These are phyloP conservation scores for Macaca fascicularis DNA, from an alignment of 2,113 vertebrate genomes.

Conservation along the genomic window T2T-MFA8v1.1 NC_088377.1:96991001-96991500, in stretches of 20 bases:
- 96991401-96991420: background rate
- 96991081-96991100: background rate
- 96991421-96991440: background rate
- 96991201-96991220: background rate
- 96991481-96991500: background rate
- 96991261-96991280: background rate
- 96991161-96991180: background rate
- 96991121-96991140: background rate
- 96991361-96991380: background rate
- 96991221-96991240: background rate
- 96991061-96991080: background rate
- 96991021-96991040: background rate
- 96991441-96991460: background rate
- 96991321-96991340: background rate
- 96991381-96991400: background rate
- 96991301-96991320: background rate
- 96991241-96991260: background rate
- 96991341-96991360: background rate
- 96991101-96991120: background rate
- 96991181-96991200: background rate
- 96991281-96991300: background rate
- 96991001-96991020: background rate
- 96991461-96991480: background rate
- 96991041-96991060: background rate
- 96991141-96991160: background rate